phyloP scores from a whole-genome alignment of 2,797 vertebrate species.

The Moxostoma hubbsi region DNA sequence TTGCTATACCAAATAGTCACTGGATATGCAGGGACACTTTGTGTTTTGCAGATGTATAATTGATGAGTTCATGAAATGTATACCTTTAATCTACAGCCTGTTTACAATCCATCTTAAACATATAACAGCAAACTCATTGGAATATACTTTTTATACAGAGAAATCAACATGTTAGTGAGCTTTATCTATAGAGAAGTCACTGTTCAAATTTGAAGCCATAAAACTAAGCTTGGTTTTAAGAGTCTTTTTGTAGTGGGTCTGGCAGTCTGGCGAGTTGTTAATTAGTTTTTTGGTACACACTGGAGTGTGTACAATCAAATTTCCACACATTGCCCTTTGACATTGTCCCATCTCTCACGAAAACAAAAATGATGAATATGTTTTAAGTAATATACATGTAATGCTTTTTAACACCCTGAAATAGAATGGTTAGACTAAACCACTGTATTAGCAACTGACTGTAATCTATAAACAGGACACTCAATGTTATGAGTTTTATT shows the following conservation, averaged over 20 bases:
- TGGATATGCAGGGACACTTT: slow-evolving; percentile 16
- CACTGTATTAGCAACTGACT: slow-evolving; percentile 8
- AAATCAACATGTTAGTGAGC: not conserved
- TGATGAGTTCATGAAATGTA: not conserved
- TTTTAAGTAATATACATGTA: not conserved
- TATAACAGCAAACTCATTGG: not conserved
- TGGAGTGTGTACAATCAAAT: not conserved
- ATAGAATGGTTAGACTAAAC: not conserved
- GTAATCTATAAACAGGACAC: not conserved
- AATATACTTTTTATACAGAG: slow-evolving; percentile 16
- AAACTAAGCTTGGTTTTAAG: slow-evolving; percentile 10
- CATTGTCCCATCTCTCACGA: not conserved
- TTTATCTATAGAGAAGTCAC: slow-evolving; percentile 10
- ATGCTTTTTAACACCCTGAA: not conserved
- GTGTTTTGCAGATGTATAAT: slow-evolving; percentile 11
- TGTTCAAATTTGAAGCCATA: not conserved
- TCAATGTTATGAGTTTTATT: slow-evolving; percentile 3
- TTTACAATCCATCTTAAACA: slow-evolving; percentile 4
- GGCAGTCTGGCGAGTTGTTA: not conserved
- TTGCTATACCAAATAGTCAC: slow-evolving; percentile 34
- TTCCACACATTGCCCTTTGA: not conserved
- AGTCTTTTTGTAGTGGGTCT: slow-evolving; percentile 11
- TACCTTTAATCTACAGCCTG: slow-evolving; percentile 1
- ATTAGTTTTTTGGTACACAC: not conserved
- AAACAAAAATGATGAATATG: not conserved